Evolutionary conservation across 2,797 vertebrate genomes (phyloP).

Genomic region (Pipistrellus pygmaeus): DNA sequence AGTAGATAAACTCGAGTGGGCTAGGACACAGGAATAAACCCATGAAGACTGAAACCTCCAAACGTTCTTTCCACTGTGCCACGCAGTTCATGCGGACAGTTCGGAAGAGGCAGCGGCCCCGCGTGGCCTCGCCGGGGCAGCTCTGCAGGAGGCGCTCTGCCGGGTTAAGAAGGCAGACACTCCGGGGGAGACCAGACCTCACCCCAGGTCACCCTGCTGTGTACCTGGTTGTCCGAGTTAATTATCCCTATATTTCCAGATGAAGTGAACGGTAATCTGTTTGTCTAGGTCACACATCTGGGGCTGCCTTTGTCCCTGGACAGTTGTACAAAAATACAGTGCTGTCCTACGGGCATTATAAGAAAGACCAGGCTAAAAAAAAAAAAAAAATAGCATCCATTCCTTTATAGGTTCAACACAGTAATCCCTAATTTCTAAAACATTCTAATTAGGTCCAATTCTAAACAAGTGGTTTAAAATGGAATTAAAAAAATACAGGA

Average conservation of each 20-base stretch:
- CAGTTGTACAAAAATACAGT: slow-evolving; percentile 54
- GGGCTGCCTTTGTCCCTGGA: slow-evolving; percentile 60
- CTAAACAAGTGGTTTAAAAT: slow-evolving; percentile 56
- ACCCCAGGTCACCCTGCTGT: slow-evolving; percentile 20
- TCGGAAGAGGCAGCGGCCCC: neutral
- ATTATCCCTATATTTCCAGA: slow-evolving; percentile 69
- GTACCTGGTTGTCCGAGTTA: slow-evolving; percentile 71
- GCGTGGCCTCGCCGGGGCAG: neutral
- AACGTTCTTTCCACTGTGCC: neutral
- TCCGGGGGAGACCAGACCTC: neutral
- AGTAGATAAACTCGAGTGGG: slow-evolving; percentile 13
- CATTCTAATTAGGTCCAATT: slow-evolving; percentile 58
- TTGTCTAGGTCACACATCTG: slow-evolving; percentile 74
- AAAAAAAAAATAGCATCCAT: slow-evolving; percentile 63
- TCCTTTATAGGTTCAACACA: slow-evolving; percentile 53
- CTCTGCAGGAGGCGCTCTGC: slow-evolving; percentile 16
- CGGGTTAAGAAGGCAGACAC: slow-evolving; percentile 56
- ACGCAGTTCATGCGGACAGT: slow-evolving; percentile 49
- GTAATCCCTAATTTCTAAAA: slow-evolving; percentile 59
- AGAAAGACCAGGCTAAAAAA: slow-evolving; percentile 69
- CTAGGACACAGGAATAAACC: slow-evolving; percentile 5
- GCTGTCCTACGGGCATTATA: slow-evolving; percentile 57
- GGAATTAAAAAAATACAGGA: neutral
- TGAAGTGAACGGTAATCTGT: slow-evolving; percentile 64
- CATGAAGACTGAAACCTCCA: slow-evolving; percentile 26